A percentile compares a stretch with the other conserved stretches of the same genome.
phyloP scores from a whole-genome alignment of 53 echinoderm and acorn worm genomes.

The Holothuria scabra region DNA sequence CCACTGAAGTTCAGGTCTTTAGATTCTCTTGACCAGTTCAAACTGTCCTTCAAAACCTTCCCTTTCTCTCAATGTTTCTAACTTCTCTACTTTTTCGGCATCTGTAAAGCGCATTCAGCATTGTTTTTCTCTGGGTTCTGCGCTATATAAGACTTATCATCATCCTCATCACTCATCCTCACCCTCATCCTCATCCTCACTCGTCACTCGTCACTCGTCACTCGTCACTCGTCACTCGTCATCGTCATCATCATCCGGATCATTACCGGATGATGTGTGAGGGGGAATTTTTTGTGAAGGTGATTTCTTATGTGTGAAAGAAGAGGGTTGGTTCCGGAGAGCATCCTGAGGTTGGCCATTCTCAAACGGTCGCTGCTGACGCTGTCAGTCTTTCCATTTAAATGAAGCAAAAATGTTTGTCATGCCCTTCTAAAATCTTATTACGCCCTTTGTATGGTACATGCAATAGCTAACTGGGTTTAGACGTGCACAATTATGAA shows the following conservation, averaged over 20 bases:
- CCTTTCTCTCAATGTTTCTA: too few relatives aligned
- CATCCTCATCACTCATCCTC: too few relatives aligned
- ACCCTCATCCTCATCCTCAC: too few relatives aligned
- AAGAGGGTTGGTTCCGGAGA: background rate
- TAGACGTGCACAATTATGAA: slow-evolving; percentile 11
- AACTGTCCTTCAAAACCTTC: too few relatives aligned
- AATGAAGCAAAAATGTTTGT: slow-evolving; percentile 36
- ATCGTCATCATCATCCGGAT: background rate
- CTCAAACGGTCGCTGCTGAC: slow-evolving; percentile 51
- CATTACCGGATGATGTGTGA: background rate
- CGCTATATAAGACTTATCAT: too few relatives aligned
- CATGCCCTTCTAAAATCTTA: slow-evolving; percentile 28
- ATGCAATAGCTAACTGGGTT: slow-evolving; percentile 47
- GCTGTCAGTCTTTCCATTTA: slow-evolving; percentile 20
- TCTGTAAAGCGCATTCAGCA: background rate
- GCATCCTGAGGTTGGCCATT: slow-evolving; percentile 43
- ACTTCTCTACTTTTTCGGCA: too few relatives aligned
- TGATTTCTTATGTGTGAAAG: background rate
- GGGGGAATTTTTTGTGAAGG: background rate
- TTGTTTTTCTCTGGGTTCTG: too few relatives aligned
- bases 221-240: too few relatives aligned
- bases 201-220: too few relatives aligned
- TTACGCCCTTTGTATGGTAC: slow-evolving; percentile 52
- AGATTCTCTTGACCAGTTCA: too few relatives aligned
- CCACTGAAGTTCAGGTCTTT: too few relatives aligned